Evolutionary conservation across 2,113 vertebrate species (phyloP), one percentile per base, ranked within the genome.

Genomic region (Bufo bufo): DNA sequence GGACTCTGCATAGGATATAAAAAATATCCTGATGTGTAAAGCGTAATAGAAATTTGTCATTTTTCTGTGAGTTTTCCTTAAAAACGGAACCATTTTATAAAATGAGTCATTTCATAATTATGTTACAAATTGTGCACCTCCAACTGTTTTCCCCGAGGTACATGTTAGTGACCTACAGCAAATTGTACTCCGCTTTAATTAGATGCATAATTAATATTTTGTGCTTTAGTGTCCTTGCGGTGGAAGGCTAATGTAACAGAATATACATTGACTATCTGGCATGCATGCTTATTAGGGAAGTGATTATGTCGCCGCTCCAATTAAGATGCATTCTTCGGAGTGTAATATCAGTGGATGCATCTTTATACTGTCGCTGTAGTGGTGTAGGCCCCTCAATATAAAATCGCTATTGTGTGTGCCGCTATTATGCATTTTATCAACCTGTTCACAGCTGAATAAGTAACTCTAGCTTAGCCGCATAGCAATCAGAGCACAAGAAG

Each of bases 201-300:
- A 85, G 83, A 77, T 63, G 45, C 58, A 85, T 43, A 65, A 65
- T 86, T 86, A 86, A 65, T 77, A 86, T 78, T 86, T 78, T 47
- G 56, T 52, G 59, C 66, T 56, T 74, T 59, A 54, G 52, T 75
- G 52, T 85, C 83, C 83, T 59, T 54, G 52, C 69, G 16, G 75
- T 85, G n/a, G n/a, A 84, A 85, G 52, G 69, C 69, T 75, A 85
- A 75, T 85, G 66, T 47, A 43, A 84, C 50, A 58, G 49, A 74
- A 71, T 71, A 69, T 65, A 69, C 63, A 84, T 84, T 84, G 63
- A 10, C 33, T 56, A 56, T 59, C 69, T 54, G 58, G 19, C 54
- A 75, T 59, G 69, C 52, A 85, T 58, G 59, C 83, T 59, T 74
- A 85, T 74, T 17, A 84, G 65, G 63, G 14, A 84, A 69, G 20